Base-by-base conservation (phyloP, 2,797 vertebrate species). In the Gymnoscopelus braueri region DNA sequence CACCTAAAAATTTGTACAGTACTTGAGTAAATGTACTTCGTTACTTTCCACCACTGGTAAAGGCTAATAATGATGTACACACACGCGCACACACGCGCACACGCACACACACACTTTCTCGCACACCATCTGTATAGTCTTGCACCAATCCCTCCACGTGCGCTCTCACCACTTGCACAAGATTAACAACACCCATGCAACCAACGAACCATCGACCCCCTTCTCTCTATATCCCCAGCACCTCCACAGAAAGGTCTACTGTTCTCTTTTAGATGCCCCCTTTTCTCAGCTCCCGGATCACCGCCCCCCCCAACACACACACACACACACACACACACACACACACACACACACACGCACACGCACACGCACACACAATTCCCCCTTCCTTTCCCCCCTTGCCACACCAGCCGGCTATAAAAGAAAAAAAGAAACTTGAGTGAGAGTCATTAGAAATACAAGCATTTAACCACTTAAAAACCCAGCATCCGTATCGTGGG, bases 61-160 rank as follows among this genome's bases (percentile, higher is more conserved):
- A 69, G 59, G 76, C 63, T 87, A 87, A 89, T 88, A 83, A 80
- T 73, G 57, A 59, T 47, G 67, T 74, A 80, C 60, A 56, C 63
- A 59, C 58, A 70, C 57, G 51, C 15, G 10, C 19, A 19, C 29
- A 54, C 51, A 54, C 52, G 26, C 52, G 44, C 32, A 61, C 50
- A 54, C 35, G 49, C 50, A 52, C 47, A 26, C 71, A 70, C 51
- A 61, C 47, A 69, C 10, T n/a, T n/a, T n/a, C n/a, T n/a, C 77
- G 63, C 58, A 44, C 58, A 60, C n/a, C n/a, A 14, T 12, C 68
- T 69, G 19, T 58, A 35, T 35, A 82, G 80, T 65, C 63, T 66
- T 83, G 72, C 71, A 29, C 59, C 50, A 23, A 69, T 79, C 69
- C 69, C 71, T 67, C 85, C 83, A 86, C 87, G 23, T 24, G 66